These are phyloP conservation scores for Todiramphus saurophagus DNA, from an alignment of 2,113 vertebrate species.

Conservation along the genomic window DNA sequence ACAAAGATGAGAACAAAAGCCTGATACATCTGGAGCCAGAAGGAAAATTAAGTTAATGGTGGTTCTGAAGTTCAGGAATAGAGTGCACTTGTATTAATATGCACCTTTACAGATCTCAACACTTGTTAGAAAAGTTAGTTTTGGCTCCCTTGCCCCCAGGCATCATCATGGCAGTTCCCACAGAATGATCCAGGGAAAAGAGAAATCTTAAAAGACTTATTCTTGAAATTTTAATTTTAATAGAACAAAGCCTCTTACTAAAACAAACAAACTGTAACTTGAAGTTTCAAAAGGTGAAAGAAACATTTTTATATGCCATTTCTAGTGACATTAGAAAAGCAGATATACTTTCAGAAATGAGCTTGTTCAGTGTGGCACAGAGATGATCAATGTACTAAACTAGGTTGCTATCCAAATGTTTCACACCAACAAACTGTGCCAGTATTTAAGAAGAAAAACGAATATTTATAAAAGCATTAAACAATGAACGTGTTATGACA, in stretches of 20 bases:
- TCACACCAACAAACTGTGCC: background rate
- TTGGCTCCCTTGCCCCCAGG: background rate
- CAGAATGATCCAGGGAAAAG: background rate
- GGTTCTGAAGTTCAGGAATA: background rate
- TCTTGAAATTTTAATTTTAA: background rate
- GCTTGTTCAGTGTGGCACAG: background rate
- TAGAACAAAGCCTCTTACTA: background rate
- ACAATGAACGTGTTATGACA: background rate
- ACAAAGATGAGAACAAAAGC: background rate
- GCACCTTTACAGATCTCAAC: background rate
- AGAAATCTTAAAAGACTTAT: background rate
- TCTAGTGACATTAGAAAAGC: background rate
- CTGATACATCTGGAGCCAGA: background rate
- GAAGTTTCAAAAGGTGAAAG: background rate
- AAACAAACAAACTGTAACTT: background rate
- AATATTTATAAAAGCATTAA: conserved; percentile 20
- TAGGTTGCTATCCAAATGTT: background rate
- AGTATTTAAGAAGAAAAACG: background rate
- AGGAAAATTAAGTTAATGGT: background rate
- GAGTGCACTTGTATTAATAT: background rate
- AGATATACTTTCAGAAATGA: background rate
- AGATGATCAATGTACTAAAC: background rate
- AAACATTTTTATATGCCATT: background rate
- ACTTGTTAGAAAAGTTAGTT: background rate
- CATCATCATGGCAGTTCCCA: background rate